A percentile compares a stretch with the other conserved stretches of the same genome.
These are phyloP conservation scores for Eupeodes corollae DNA, from an alignment of 1,140 invertebrate species.

Conservation along the genomic window DNA sequence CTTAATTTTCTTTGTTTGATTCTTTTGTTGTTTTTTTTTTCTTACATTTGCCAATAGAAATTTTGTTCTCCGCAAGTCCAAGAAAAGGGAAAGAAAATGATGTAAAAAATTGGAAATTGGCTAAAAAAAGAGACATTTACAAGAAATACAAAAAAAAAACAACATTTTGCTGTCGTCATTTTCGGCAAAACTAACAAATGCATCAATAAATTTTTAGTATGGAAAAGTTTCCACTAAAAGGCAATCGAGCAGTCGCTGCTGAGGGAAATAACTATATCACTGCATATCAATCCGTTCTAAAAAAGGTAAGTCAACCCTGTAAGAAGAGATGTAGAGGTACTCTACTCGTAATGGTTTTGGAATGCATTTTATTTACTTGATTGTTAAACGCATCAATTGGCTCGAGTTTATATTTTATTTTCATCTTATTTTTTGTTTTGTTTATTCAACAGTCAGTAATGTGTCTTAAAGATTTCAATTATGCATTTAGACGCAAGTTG, in stretches of 20 bases:
- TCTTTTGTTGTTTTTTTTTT: no score
- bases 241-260: conserved; percentile 31
- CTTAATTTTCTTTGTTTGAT: no score
- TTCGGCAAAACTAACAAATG: conserved; percentile 1
- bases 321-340: background rate
- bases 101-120: background rate
- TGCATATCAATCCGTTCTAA: conserved; percentile 42
- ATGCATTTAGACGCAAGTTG: conserved; percentile 7
- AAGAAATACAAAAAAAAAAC: background rate
- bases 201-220: conserved; percentile 15
- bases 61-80: background rate
- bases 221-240: conserved; percentile 44
- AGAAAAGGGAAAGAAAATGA: no score
- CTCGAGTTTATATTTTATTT: background rate
- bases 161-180: conserved; percentile 2
- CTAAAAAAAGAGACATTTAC: background rate
- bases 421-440: background rate
- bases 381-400: background rate
- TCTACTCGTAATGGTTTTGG: background rate
- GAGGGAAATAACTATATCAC: conserved; percentile 37
- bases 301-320: conserved; percentile 37
- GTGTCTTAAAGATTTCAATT: conserved; percentile 9
- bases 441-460: background rate
- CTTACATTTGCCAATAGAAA: no score
- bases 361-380: background rate